Evolutionary conservation across 2,797 vertebrate genomes (phyloP), one percentile per base, ranked within the genome.

Genomic region (Fistularia commersonii): DNA sequence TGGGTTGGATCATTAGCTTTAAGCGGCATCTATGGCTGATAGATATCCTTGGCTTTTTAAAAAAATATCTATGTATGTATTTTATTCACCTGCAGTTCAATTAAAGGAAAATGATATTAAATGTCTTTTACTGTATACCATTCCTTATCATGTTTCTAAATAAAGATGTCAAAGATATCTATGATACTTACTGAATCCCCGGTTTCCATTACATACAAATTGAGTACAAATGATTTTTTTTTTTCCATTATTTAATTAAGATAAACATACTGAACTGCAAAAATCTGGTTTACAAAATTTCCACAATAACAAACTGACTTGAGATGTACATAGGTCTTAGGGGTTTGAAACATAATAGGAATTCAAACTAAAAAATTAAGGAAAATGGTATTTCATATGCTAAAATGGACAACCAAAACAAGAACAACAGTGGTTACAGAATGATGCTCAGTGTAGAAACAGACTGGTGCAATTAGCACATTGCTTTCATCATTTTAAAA

Each of bases 261-360:
- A 86, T 88, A 87, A 85, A 89, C 83, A 87, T 88, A 88, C 78
- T 49, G 77, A 90, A 89, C 78, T 89, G 88, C 88, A 91, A 91
- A 91, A 89, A 85, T 87, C 74, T 81, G 81, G 74, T 85, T 90
- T 91, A 91, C 85, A 91, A 91, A 91, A 91, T 82, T 69, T 72
- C 52, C 68, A 69, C 82, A 72, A 77, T 82, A 87, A 86, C 77
- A 81, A 85, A 88, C 45, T 79, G 72, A 86, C 73, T 80, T 77
- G 72, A 83, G 73, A 81, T 82, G 82, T 82, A 84, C 76, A 77
- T 64, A 74, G 51, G 74, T 72, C n/a, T 63, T 61, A 23, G 23
- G 23, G 23, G 57, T 23, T 48, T 34, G 31, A 37, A 10, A 15
- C 6, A 8, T 4, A 38, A 13, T 23, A 37, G 10, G 32, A 56